Base-by-base conservation (phyloP, 2,888 invertebrate genomes). In the Monochamus alternatus region DNA sequence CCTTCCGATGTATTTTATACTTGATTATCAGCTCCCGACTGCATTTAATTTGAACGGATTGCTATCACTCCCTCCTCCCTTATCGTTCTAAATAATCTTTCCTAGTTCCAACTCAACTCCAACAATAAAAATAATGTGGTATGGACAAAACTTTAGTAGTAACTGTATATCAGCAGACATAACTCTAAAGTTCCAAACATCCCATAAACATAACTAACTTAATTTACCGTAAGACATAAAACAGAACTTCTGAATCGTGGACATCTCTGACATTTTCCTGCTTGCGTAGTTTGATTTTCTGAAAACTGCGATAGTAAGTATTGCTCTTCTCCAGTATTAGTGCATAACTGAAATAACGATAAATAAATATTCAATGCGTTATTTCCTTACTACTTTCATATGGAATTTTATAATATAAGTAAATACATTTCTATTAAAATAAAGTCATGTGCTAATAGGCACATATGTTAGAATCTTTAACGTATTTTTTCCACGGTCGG, bases 181-280 rank as follows among this genome's bases (percentile, higher is more conserved):
- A 84, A 85, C 85, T 85, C 85, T 84, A 83, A 84, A 85, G 81
- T 85, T 85, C 84, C 84, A 85, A 86, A 86, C 86, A 85, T 84
- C 84, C 85, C 82, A 86, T 86, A 86, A 86, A 86, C 85, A 86
- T 86, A 85, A 86, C 86, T 85, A 85, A 86, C 84, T 86, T 86
- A 86, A 86, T 86, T 86, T 86, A 86, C 83, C 84, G 85, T 82
- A 81, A 85, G 85, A 83, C 85, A 85, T 86, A 86, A 86, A 86
- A 82, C 81, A 80, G 81, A 82, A 80, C 83, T 84, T 81, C 82
- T 81, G 81, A 79, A 83, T 82, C 80, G 76, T 79, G 75, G 77
- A 73, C 75, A 80, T 38, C 7, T 38, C 38, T 38, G 1, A 38
- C 63, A 70, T 75, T 73, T 67, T 74, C 78, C 74, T 74, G 70